A percentile compares a stretch with the other conserved stretches of the same genome.
phyloP scores from a whole-genome alignment of 2,113 vertebrate species.

The Propithecus coquereli region DNA sequence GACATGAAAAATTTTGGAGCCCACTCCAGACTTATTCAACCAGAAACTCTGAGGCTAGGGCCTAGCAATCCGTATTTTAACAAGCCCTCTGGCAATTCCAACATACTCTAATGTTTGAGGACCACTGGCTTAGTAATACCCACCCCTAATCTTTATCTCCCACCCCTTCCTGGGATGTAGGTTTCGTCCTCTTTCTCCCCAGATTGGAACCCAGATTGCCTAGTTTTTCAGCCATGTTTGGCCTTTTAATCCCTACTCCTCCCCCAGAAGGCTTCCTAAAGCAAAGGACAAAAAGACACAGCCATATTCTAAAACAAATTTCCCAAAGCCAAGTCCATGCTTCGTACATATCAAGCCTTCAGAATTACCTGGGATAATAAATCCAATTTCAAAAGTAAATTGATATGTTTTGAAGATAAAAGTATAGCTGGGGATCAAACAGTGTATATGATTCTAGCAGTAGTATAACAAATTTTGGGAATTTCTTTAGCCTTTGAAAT shows the following conservation, averaged over 20 bases:
- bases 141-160: neutral
- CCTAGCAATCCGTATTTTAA: neutral
- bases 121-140: neutral
- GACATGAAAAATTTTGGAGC: neutral
- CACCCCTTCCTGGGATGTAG: neutral
- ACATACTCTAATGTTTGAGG: neutral
- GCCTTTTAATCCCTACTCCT: neutral
- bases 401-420: conserved; percentile 5
- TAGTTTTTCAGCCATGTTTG: neutral
- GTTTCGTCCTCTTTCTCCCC: neutral
- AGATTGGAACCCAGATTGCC: neutral
- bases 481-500: conserved; percentile 33
- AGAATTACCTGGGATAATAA: neutral
- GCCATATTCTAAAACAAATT: neutral
- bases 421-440: neutral
- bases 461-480: neutral
- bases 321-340: neutral
- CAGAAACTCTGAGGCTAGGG: neutral
- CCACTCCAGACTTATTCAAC: neutral
- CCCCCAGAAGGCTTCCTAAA: conserved; percentile 18
- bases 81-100: neutral
- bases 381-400: conserved; percentile 36
- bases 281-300: neutral
- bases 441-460: conserved; percentile 27
- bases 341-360: neutral